A percentile compares a stretch with the other conserved stretches of the same genome.
These are phyloP conservation scores for Oceanites oceanicus DNA, from an alignment of 2,113 vertebrate genomes.

Conservation along the genomic window DNA sequence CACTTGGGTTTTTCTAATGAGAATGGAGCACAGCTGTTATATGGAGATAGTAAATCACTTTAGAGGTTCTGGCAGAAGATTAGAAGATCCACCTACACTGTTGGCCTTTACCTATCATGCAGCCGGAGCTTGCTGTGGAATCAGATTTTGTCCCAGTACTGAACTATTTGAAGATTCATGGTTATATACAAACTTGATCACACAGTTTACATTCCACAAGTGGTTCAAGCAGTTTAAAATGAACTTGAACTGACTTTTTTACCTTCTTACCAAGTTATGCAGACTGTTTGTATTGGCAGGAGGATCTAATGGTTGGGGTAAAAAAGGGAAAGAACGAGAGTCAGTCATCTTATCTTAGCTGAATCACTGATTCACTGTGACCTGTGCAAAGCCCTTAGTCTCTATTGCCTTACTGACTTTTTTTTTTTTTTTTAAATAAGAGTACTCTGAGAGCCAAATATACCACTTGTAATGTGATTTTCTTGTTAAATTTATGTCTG, in stretches of 20 bases:
- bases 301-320: not conserved
- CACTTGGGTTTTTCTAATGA: not conserved
- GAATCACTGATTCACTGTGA: not conserved
- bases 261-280: not conserved
- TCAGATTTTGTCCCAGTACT: not conserved
- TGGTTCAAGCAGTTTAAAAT: not conserved
- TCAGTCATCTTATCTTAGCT: not conserved
- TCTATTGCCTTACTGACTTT: not conserved
- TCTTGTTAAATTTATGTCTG: not conserved
- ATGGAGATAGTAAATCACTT: not conserved
- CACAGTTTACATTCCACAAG: not conserved
- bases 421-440: not conserved
- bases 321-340: not conserved
- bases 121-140: not conserved
- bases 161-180: not conserved
- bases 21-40: not conserved
- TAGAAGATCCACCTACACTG: not conserved
- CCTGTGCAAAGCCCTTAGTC: not conserved
- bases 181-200: not conserved
- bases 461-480: not conserved
- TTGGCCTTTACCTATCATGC: not conserved
- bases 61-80: not conserved
- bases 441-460: not conserved
- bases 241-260: not conserved
- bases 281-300: not conserved